Evolutionary conservation across 2,888 invertebrate species (phyloP).

Genomic region (Orthosia incerta): DNA sequence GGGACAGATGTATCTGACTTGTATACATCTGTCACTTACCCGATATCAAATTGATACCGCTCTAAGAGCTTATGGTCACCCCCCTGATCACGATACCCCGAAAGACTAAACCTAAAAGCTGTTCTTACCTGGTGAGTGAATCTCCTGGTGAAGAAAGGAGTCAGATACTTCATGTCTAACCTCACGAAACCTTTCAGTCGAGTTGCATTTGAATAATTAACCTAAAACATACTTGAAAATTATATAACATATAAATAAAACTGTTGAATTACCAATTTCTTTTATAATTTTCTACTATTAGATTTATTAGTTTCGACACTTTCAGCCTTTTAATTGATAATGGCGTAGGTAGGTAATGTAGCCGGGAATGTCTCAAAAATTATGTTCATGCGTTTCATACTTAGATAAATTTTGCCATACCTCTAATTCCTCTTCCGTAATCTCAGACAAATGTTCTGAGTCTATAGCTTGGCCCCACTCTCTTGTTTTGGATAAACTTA

Average conservation of each 20-base stretch:
- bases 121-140: constrained; percentile 96
- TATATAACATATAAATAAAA: not conserved
- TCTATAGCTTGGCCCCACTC: constrained; percentile 99
- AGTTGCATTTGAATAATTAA: constrained; percentile 94
- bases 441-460: constrained; percentile 97
- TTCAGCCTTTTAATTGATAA: not conserved
- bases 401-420: constrained; percentile 82
- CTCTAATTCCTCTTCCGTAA: constrained; percentile 98
- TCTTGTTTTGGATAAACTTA: constrained; percentile 98
- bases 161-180: constrained; percentile 97
- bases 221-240: constrained; percentile 75
- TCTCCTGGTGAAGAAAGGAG: constrained; percentile 98
- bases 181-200: constrained; percentile 96
- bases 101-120: not conserved
- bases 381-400: not conserved
- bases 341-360: not conserved
- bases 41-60: too few relatives aligned
- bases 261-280: not conserved
- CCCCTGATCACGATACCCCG: not conserved
- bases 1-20: too few relatives aligned
- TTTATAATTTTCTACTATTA: not conserved
- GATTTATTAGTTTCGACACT: not conserved
- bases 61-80: too few relatives aligned
- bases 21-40: too few relatives aligned
- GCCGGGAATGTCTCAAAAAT: not conserved